These are phyloP conservation scores for Agonopterix subpropinquella DNA, from an alignment of 2,888 invertebrate genomes.

Conservation along the genomic window DNA sequence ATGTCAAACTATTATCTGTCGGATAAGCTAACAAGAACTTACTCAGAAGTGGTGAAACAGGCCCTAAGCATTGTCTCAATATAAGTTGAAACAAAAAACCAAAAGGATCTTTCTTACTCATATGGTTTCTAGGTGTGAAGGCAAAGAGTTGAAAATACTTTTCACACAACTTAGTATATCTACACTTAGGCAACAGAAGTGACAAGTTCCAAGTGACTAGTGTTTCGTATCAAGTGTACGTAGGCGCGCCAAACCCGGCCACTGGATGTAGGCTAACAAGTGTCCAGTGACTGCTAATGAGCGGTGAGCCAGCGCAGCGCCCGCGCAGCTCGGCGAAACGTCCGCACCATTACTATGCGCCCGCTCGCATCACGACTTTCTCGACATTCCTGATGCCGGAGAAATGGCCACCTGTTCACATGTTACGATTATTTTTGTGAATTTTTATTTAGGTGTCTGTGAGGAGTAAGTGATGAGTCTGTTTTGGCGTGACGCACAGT, in stretches of 20 bases:
- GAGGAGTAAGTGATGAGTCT: no score
- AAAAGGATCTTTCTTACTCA: no score
- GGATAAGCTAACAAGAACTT: no score
- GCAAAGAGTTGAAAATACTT: no score
- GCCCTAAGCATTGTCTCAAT: no score
- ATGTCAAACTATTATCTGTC: no score
- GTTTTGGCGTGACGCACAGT: no score
- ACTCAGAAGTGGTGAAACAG: no score
- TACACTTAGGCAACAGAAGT: background rate
- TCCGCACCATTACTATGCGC: conserved; percentile 65
- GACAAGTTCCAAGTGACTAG: background rate
- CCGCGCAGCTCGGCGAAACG: conserved; percentile 38
- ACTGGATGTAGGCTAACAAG: conserved; percentile 61
- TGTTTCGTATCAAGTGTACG: background rate
- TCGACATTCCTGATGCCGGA: conserved; percentile 70
- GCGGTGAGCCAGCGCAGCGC: conserved; percentile 17
- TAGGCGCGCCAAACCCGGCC: conserved; percentile 20
- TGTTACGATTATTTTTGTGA: background rate
- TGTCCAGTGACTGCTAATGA: conserved; percentile 54
- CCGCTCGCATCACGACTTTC: conserved; percentile 70
- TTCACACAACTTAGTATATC: no score
- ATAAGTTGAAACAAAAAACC: no score
- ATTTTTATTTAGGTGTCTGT: no score
- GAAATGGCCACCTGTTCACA: conserved; percentile 50
- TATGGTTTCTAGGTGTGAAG: no score